These are phyloP conservation scores for Somateria mollissima DNA, from an alignment of 2,797 vertebrate species.

Conservation along the genomic window DNA sequence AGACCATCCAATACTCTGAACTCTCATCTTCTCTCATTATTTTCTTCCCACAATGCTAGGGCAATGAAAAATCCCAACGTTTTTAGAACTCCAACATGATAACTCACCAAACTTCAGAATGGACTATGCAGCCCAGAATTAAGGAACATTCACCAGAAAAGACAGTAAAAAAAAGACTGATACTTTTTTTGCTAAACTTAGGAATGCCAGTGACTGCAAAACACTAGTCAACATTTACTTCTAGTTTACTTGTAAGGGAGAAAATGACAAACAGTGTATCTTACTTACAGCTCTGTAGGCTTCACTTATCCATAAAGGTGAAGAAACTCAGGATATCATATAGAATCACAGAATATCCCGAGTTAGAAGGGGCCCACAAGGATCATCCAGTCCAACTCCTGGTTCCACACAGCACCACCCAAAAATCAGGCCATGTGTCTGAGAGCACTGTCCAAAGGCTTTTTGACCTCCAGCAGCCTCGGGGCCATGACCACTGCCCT, in stretches of 20 bases:
- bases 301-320: not conserved
- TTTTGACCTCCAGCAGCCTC: too few relatives aligned
- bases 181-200: not conserved
- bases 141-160: not conserved
- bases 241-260: not conserved
- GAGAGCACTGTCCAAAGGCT: too few relatives aligned
- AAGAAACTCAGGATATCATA: not conserved
- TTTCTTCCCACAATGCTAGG: not conserved
- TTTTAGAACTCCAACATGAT: not conserved
- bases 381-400: too few relatives aligned
- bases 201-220: not conserved
- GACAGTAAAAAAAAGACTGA: not conserved
- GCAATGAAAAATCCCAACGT: accelerated
- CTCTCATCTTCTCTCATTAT: not conserved
- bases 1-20: not conserved
- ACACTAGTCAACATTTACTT: not conserved
- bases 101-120: not conserved
- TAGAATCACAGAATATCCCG: not conserved
- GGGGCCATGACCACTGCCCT: too few relatives aligned
- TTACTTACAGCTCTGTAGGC: not conserved
- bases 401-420: too few relatives aligned
- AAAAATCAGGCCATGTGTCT: too few relatives aligned
- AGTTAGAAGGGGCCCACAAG: too few relatives aligned
- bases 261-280: not conserved
- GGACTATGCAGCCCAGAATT: not conserved